A percentile compares a stretch with the other conserved stretches of the same genome.
These are phyloP conservation scores for Listrodromus nycthemerus DNA, from an alignment of 2,888 invertebrate species.

Conservation along the genomic window DNA sequence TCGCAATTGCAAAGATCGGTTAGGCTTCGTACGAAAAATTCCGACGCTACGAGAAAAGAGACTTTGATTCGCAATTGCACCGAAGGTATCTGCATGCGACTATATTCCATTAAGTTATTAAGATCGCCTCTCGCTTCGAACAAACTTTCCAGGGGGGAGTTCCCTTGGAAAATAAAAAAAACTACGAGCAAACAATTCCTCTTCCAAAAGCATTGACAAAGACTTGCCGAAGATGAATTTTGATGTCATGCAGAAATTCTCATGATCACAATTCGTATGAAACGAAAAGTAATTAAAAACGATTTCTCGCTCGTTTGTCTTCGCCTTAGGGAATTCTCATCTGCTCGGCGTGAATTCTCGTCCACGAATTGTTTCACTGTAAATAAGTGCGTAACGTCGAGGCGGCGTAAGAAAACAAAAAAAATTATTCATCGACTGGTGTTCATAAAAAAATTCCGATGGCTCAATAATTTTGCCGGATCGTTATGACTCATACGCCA, in stretches of 20 bases:
- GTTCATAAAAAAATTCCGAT: slow-evolving; percentile 47
- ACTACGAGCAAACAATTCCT: too few relatives aligned
- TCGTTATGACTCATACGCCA: neutral
- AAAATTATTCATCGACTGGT: neutral
- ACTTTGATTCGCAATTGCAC: neutral
- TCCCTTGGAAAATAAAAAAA: too few relatives aligned
- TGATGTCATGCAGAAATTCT: too few relatives aligned
- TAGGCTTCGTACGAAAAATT: too few relatives aligned
- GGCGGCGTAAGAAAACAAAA: slow-evolving; percentile 15
- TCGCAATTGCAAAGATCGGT: too few relatives aligned
- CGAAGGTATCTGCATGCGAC: too few relatives aligned
- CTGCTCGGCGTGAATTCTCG: slow-evolving; percentile 28
- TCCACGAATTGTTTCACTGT: neutral
- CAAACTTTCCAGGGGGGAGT: too few relatives aligned
- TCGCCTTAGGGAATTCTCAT: slow-evolving; percentile 23
- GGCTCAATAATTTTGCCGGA: slow-evolving; percentile 41
- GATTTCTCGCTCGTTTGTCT: slow-evolving; percentile 19
- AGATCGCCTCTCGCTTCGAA: too few relatives aligned
- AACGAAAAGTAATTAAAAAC: neutral
- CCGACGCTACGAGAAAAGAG: neutral
- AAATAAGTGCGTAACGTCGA: slow-evolving; percentile 20
- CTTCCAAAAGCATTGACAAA: too few relatives aligned
- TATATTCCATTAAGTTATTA: too few relatives aligned
- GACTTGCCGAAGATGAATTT: too few relatives aligned
- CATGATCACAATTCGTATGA: too few relatives aligned